phyloP scores from a whole-genome alignment of 1,140 invertebrate genomes.

The Panagrolaimus sp. region DNA sequence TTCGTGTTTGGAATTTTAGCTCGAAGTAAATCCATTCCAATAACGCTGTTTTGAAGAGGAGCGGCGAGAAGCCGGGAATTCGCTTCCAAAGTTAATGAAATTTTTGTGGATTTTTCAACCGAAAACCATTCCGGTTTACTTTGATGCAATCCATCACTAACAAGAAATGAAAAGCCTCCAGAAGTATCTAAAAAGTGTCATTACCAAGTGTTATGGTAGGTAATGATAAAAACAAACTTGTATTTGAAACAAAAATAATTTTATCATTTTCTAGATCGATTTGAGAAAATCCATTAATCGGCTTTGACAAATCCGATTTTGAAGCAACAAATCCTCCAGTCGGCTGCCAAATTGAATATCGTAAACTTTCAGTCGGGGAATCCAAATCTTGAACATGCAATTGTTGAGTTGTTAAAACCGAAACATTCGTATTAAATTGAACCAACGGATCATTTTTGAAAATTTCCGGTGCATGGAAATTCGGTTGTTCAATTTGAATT shows the following conservation, averaged over 20 bases:
- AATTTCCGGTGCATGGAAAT: constrained; percentile 22
- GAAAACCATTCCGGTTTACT: constrained; percentile 52
- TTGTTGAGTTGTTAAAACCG: background rate
- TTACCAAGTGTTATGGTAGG: background rate
- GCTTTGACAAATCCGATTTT: constrained; percentile 17
- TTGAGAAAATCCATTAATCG: constrained; percentile 49
- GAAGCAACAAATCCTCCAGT: constrained; percentile 42
- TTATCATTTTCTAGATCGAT: constrained; percentile 42
- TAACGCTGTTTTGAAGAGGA: constrained; percentile 41
- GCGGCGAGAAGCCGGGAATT: constrained; percentile 49
- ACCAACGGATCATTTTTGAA: constrained; percentile 19
- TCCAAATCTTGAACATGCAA: constrained; percentile 37
- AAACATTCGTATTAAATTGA: background rate
- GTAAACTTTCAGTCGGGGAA: constrained; percentile 37
- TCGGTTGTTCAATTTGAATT: background rate
- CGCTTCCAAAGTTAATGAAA: constrained; percentile 40
- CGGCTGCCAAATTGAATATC: constrained; percentile 48
- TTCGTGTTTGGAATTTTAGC: constrained; percentile 37
- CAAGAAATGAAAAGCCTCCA: constrained; percentile 53
- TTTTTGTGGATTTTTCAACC: constrained; percentile 32
- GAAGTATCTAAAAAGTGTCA: constrained; percentile 23
- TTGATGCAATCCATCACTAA: constrained; percentile 52
- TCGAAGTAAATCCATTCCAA: constrained; percentile 47
- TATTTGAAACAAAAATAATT: constrained; percentile 36
- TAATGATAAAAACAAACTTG: constrained; percentile 13